phyloP scores from a whole-genome alignment of 2,797 vertebrate species.

The Thripadectes ignobilis region DNA sequence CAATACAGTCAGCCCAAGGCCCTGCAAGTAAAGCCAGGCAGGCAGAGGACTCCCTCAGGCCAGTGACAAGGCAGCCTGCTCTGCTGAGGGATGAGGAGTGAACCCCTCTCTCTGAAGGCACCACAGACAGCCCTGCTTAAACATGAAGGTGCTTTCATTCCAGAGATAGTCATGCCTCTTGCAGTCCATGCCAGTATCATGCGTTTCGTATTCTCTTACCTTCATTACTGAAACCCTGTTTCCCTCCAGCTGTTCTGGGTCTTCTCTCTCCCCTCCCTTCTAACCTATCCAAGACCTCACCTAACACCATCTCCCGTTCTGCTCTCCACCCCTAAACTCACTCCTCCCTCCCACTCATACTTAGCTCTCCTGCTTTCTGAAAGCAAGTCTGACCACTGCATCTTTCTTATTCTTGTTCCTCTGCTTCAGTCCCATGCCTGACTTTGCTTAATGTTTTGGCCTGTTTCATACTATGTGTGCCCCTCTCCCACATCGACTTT shows the following conservation, averaged over 20 bases:
- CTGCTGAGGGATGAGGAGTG: background rate
- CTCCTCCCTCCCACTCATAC: background rate
- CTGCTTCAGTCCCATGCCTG: background rate
- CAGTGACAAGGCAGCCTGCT: background rate
- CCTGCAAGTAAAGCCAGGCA: constrained; percentile 24
- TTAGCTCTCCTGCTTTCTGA: background rate
- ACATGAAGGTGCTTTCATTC: constrained; percentile 42
- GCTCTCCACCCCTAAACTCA: background rate
- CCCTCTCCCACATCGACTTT: background rate
- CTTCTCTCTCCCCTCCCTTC: background rate
- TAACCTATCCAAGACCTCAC: background rate
- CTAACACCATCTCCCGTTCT: background rate
- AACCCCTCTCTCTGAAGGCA: background rate
- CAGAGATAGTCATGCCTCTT: constrained; percentile 56
- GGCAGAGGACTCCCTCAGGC: background rate
- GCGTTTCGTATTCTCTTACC: constrained; percentile 55
- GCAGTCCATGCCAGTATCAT: constrained; percentile 65
- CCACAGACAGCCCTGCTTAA: constrained; percentile 7
- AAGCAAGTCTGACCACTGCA: background rate
- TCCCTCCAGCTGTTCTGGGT: background rate
- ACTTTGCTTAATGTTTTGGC: background rate
- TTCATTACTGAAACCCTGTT: constrained; percentile 38
- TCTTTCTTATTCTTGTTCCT: background rate
- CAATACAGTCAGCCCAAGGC: background rate
- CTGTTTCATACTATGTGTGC: background rate